phyloP scores from a whole-genome alignment of 2,113 vertebrate genomes.

The Corythoichthys intestinalis region DNA sequence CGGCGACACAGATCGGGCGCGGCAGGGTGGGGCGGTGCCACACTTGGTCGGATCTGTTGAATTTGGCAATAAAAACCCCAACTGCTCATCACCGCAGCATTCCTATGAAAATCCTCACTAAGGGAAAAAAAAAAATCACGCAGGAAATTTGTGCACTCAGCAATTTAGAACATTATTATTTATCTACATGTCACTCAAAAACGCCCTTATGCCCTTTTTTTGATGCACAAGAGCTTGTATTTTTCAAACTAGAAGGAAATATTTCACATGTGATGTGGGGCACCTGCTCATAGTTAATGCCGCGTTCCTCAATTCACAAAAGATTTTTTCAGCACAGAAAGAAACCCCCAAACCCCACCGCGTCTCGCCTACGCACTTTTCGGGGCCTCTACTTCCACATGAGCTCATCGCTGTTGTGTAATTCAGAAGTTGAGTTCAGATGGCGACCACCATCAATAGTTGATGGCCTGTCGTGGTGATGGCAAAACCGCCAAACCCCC shows the following conservation, averaged over 20 bases:
- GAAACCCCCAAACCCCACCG: not conserved
- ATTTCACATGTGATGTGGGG: slow-evolving; percentile 5
- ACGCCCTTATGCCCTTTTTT: not conserved
- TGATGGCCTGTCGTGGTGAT: slow-evolving; percentile 29
- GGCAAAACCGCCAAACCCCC: not conserved
- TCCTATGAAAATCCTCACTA: not conserved
- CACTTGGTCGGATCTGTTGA: slow-evolving; percentile 11
- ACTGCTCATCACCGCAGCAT: slow-evolving; percentile 7
- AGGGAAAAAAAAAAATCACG: not conserved
- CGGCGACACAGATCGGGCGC: slow-evolving; percentile 1
- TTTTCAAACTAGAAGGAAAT: slow-evolving; percentile 10
- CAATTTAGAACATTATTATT: slow-evolving; percentile 12
- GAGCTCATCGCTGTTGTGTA: slow-evolving; percentile 43
- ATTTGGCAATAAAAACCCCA: slow-evolving; percentile 16
- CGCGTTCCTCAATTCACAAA: slow-evolving; percentile 40
- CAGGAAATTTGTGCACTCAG: not conserved
- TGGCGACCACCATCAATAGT: slow-evolving; percentile 40
- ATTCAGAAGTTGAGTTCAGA: slow-evolving; percentile 41
- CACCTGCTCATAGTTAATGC: slow-evolving; percentile 44
- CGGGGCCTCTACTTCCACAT: slow-evolving; percentile 36
- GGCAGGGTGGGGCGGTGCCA: slow-evolving; percentile 18
- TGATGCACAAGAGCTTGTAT: slow-evolving; percentile 7
- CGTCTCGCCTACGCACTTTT: not conserved
- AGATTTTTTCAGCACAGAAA: slow-evolving; percentile 8
- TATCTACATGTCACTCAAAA: slow-evolving; percentile 20